phyloP scores from a whole-genome alignment of 2,888 invertebrate genomes.

The Theodoxus fluviatilis region DNA sequence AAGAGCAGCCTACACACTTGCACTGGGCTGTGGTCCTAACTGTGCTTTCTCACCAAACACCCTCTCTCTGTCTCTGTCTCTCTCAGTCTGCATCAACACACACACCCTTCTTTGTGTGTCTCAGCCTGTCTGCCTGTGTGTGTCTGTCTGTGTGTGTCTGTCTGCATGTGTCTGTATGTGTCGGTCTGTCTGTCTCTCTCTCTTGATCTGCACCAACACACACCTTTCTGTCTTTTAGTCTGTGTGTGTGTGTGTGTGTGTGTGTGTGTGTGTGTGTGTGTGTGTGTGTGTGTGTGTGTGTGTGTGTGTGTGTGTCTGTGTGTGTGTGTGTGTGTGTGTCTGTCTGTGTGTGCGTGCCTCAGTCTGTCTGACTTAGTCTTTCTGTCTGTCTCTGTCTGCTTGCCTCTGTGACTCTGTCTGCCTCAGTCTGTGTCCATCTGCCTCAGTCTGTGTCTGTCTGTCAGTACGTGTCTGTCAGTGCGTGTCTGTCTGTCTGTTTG shows the following conservation, averaged over 20 bases:
- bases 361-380: not conserved
- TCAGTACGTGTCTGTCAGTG: too few relatives aligned
- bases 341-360: not conserved
- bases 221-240: not conserved
- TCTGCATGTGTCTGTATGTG: not conserved
- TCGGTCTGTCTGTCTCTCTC: not conserved
- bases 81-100: not conserved
- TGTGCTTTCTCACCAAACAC: too few relatives aligned
- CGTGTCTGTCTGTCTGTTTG: constrained; percentile 16
- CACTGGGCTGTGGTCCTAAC: too few relatives aligned
- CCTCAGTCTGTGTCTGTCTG: constrained; percentile 1
- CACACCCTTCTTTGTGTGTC: not conserved
- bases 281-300: constrained; percentile 17
- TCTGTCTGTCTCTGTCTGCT: constrained; percentile 3
- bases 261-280: not conserved
- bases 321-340: not conserved
- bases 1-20: too few relatives aligned
- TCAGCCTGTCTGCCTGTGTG: not conserved
- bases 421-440: constrained; percentile 14
- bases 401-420: too few relatives aligned
- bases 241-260: not conserved
- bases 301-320: not conserved
- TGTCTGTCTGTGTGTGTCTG: constrained; percentile 14
- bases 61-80: not conserved
- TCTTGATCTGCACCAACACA: not conserved